Base-by-base conservation (phyloP, 2,888 invertebrate genomes). In the Stenodera caucasica region DNA sequence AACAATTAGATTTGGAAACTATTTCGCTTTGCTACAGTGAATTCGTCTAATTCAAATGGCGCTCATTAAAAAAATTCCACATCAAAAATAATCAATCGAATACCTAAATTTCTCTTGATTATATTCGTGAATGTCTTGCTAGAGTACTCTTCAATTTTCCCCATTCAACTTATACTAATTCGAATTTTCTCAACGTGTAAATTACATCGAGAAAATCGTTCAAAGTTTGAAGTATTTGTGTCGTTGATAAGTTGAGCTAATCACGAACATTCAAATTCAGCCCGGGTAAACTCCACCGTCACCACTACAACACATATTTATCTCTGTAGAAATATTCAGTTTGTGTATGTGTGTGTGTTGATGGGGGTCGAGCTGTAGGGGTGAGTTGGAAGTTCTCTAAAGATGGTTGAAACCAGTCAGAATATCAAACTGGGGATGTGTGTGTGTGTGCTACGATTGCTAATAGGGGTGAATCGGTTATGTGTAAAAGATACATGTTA, bases 211-310 rank as follows among this genome's bases (percentile, higher is more conserved):
- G 56, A 65, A 64, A 68, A 67, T 68, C 68, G 59, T 69, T 69
- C 61, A 64, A 69, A 69, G 65, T 69, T 68, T 67, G 63, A 67
- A 67, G 68, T 67, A 67, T 67, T 65, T 64, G 23, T 52, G 58
- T 50, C 56, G 64, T 64, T 67, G 71, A 70, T 70, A 71, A 70
- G 67, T 70, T 67, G 65, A 59, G 64, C 70, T 71, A 70, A 71
- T 70, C 70, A 70, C 62, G 67, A 65, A 67, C 69, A 70, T 71
- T 71, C 71, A 71, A 70, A 71, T 71, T 70, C 71, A 69, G 67
- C 68, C 68, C 23, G 11, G 66, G 70, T 67, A 69, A 71, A 71
- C 65, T 70, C 69, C 63, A 65, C 66, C 66, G 18, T 4, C 12
- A 45, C 23, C 21, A 45, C 4, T 21, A 45, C 23, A 12, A 40